Percentiles rank a stretch among this genome's conserved stretches.
These are phyloP conservation scores for Tauraco erythrolophus DNA, from an alignment of 2,113 vertebrate species.

Conservation along the genomic window DNA sequence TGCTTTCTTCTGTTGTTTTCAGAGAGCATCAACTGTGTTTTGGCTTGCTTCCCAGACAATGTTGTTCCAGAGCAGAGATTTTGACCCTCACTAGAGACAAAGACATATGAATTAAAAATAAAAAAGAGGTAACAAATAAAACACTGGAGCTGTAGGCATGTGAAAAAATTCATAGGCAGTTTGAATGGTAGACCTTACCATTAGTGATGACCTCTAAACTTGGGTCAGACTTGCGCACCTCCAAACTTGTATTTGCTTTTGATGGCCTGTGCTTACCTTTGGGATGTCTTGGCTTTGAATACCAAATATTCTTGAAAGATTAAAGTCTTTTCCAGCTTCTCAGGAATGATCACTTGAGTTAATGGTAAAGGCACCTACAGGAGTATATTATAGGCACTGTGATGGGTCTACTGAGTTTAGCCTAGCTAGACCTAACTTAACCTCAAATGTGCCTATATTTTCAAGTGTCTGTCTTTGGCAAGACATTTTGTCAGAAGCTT, in stretches of 20 bases:
- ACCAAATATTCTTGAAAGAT: not conserved
- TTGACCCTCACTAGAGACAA: conserved; percentile 27
- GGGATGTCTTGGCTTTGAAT: not conserved
- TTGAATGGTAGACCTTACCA: not conserved
- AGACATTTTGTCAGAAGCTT: not conserved
- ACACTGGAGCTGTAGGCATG: not conserved
- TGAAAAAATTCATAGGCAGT: not conserved
- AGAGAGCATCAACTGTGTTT: conserved; percentile 34
- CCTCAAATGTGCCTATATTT: not conserved
- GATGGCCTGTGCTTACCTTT: not conserved
- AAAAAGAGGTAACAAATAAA: not conserved
- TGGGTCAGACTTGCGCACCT: not conserved
- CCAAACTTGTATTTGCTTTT: not conserved
- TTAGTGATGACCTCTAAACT: not conserved
- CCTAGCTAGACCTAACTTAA: not conserved
- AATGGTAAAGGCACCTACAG: not conserved
- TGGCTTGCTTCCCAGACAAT: conserved; percentile 47
- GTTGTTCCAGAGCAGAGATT: conserved; percentile 39
- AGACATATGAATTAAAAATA: conserved; percentile 9
- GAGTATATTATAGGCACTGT: not conserved
- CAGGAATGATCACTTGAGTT: not conserved
- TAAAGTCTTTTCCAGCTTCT: not conserved
- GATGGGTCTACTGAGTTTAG: not conserved
- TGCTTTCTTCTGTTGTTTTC: conserved; percentile 31
- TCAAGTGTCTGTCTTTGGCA: not conserved